A percentile compares a stretch with the other conserved stretches of the same genome.
Evolutionary conservation across 2,113 vertebrate genomes (phyloP).

Genomic region (Cephalopterus ornatus): DNA sequence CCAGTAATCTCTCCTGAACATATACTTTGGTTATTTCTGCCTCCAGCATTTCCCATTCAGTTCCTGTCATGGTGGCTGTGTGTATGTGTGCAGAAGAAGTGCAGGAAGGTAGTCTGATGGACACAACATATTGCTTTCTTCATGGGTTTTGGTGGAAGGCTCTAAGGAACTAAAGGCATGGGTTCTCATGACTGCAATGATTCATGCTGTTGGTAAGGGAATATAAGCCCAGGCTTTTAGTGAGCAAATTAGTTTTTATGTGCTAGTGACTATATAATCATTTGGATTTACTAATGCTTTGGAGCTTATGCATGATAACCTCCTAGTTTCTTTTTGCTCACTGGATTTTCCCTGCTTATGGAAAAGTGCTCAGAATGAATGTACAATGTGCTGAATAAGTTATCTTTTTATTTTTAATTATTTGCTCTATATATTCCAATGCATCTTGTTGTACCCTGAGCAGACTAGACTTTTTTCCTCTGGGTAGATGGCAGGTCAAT

Average conservation of each 20-base stretch:
- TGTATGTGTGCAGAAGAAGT: not conserved
- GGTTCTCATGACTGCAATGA: not conserved
- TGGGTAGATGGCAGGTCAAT: not conserved
- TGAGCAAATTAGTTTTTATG: slow-evolving; percentile 1
- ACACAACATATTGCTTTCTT: not conserved
- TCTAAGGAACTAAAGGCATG: not conserved
- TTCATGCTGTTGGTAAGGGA: not conserved
- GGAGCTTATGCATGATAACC: not conserved
- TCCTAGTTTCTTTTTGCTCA: not conserved
- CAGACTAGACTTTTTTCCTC: not conserved
- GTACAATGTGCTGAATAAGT: not conserved
- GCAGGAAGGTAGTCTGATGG: not conserved
- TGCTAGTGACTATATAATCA: slow-evolving; percentile 5
- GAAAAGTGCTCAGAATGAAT: not conserved
- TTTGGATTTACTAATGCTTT: not conserved
- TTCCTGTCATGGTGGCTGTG: not conserved
- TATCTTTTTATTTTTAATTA: not conserved
- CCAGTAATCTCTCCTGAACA: not conserved
- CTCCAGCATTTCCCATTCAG: not conserved
- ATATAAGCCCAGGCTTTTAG: not conserved
- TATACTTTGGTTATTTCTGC: not conserved
- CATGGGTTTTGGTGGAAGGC: not conserved
- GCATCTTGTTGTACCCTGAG: not conserved
- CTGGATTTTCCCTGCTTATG: not conserved
- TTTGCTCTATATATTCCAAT: not conserved